Evolutionary conservation across 2,888 invertebrate genomes (phyloP).

Genomic region (Mythimna ferrago): DNA sequence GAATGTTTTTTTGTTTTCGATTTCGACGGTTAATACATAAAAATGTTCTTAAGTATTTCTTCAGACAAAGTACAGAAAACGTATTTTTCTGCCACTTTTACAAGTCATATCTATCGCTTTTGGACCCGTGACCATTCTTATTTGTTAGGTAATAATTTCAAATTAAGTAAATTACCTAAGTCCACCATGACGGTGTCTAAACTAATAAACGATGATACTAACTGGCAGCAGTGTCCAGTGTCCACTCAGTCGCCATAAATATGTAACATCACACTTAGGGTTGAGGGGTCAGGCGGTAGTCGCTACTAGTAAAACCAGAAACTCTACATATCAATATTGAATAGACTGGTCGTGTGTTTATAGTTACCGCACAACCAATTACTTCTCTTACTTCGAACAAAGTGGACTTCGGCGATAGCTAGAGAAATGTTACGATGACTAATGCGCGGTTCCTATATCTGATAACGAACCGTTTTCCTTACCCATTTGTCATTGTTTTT

Average conservation of each 20-base stretch:
- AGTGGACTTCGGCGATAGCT: slow-evolving; percentile 28
- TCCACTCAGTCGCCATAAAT: slow-evolving; percentile 15
- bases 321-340: slow-evolving; percentile 52
- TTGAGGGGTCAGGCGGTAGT: slow-evolving; percentile 48
- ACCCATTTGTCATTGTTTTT: background rate
- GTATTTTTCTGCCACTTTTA: too few relatives aligned
- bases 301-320: slow-evolving; percentile 55
- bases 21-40: too few relatives aligned
- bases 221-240: slow-evolving; percentile 11
- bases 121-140: too few relatives aligned
- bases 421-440: slow-evolving; percentile 34
- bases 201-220: slow-evolving; percentile 10
- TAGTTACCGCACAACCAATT: slow-evolving; percentile 43
- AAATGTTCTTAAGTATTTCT: too few relatives aligned
- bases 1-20: too few relatives aligned
- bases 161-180: background rate
- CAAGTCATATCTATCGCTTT: too few relatives aligned
- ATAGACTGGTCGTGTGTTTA: slow-evolving; percentile 38
- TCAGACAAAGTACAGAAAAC: too few relatives aligned
- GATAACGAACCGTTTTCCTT: slow-evolving; percentile 13
- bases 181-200: background rate
- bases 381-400: slow-evolving; percentile 34
- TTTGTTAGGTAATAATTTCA: background rate
- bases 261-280: slow-evolving; percentile 53
- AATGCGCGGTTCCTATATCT: slow-evolving; percentile 20